A percentile compares a stretch with the other conserved stretches of the same genome.
These are phyloP conservation scores for Mactromeris polynyma DNA, from an alignment of 2,888 invertebrate genomes.

Conservation along the genomic window DNA sequence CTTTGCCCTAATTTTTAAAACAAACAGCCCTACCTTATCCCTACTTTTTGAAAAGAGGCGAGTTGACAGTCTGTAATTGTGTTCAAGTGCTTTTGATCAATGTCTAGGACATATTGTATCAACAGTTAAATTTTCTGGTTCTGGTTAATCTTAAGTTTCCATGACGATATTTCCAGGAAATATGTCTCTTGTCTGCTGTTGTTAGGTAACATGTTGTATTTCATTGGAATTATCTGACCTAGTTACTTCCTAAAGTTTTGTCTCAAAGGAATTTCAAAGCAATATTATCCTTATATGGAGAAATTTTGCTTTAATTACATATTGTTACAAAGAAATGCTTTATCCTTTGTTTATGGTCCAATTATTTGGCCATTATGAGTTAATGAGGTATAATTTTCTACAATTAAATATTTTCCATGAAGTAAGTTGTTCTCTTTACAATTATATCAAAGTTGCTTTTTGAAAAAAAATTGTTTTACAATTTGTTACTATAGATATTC, in stretches of 20 bases:
- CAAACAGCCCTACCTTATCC: too few relatives aligned
- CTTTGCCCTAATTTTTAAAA: too few relatives aligned
- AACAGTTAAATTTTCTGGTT: too few relatives aligned
- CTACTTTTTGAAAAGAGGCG: too few relatives aligned
- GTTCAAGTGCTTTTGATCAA: too few relatives aligned
- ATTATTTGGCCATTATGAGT: not conserved
- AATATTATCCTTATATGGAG: not conserved
- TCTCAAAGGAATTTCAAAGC: not conserved
- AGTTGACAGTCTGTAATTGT: too few relatives aligned
- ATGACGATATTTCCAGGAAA: not conserved
- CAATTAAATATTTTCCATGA: not conserved
- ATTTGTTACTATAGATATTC: too few relatives aligned
- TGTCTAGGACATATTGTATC: too few relatives aligned
- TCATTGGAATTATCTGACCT: not conserved
- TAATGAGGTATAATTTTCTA: not conserved
- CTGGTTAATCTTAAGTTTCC: not conserved
- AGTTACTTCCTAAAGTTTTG: not conserved
- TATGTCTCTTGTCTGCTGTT: not conserved
- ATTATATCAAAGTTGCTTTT: too few relatives aligned
- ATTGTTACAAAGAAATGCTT: not conserved
- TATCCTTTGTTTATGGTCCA: not conserved
- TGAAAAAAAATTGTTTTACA: too few relatives aligned
- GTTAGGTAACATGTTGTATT: not conserved
- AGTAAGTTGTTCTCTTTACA: too few relatives aligned
- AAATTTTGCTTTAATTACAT: not conserved